A percentile compares a stretch with the other conserved stretches of the same genome.
Evolutionary conservation across 2,113 vertebrate species (phyloP).

Genomic region (Cephalopholis sonnerati): DNA sequence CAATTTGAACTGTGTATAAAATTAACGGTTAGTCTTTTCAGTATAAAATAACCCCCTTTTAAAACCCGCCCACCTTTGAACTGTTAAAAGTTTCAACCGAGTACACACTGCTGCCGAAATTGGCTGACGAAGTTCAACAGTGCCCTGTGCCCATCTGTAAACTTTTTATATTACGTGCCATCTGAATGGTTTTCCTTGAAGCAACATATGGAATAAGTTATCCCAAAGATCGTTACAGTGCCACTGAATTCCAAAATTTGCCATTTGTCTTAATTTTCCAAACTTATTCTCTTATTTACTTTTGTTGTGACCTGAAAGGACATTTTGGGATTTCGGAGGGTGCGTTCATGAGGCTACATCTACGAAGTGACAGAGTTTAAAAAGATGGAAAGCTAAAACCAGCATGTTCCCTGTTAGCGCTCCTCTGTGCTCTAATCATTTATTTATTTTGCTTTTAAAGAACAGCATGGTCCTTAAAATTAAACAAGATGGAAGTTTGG

Average conservation of each 20-base stretch:
- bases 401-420: neutral
- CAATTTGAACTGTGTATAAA: too few species aligned
- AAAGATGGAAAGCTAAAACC: neutral
- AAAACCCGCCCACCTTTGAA: too few species aligned
- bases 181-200: neutral
- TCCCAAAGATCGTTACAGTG: neutral
- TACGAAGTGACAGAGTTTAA: neutral
- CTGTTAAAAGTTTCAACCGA: neutral
- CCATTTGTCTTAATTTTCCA: neutral
- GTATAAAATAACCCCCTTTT: too few species aligned
- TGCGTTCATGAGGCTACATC: neutral
- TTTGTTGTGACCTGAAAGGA: neutral
- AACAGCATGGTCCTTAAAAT: neutral
- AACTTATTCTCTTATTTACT: too few species aligned
- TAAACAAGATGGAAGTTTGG: neutral
- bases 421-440: neutral
- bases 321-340: neutral
- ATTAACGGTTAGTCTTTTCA: too few species aligned
- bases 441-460: neutral
- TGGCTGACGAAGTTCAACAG: neutral
- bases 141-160: too few species aligned
- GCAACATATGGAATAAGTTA: too few species aligned
- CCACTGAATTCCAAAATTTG: neutral
- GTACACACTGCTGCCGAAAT: neutral
- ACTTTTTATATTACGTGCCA: neutral